A percentile compares a stretch with the other conserved stretches of the same genome.
These are phyloP conservation scores for Plutomurus gul DNA, from an alignment of 1,140 invertebrate species.

Conservation along the genomic window DNA sequence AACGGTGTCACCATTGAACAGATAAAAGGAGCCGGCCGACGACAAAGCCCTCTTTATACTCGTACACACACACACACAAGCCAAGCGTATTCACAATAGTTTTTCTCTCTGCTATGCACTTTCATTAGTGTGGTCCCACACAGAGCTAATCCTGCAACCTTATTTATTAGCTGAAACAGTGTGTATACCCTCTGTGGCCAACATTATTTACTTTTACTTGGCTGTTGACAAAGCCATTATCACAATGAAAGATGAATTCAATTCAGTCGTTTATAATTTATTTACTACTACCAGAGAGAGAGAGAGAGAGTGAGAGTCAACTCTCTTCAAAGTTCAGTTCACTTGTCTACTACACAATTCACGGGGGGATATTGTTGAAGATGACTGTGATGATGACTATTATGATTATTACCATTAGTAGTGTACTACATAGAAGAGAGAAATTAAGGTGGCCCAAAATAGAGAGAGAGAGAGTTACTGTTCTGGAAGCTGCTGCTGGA, in stretches of 20 bases:
- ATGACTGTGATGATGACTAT: neutral
- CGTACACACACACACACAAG: too few relatives aligned
- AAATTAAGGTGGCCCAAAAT: too few relatives aligned
- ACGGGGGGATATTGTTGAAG: neutral
- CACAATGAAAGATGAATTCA: conserved; percentile 9
- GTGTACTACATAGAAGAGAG: neutral
- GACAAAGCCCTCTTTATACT: too few relatives aligned
- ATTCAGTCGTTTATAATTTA: conserved; percentile 10
- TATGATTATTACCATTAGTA: neutral
- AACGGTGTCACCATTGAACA: too few relatives aligned
- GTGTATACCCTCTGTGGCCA: neutral
- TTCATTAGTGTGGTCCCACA: neutral
- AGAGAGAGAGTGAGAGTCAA: too few relatives aligned
- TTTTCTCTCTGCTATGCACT: too few relatives aligned
- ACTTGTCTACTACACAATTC: neutral
- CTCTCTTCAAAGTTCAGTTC: neutral
- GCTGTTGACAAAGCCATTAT: neutral
- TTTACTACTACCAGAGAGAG: too few relatives aligned
- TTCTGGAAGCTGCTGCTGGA: too few relatives aligned
- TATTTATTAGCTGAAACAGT: neutral
- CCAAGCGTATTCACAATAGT: too few relatives aligned
- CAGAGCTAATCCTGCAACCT: neutral
- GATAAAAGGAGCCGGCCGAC: too few relatives aligned
- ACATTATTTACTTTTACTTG: neutral
- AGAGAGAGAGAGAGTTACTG: too few relatives aligned